phyloP scores from a whole-genome alignment of 2,797 vertebrate genomes.

The Spinibarbus caldwelli region DNA sequence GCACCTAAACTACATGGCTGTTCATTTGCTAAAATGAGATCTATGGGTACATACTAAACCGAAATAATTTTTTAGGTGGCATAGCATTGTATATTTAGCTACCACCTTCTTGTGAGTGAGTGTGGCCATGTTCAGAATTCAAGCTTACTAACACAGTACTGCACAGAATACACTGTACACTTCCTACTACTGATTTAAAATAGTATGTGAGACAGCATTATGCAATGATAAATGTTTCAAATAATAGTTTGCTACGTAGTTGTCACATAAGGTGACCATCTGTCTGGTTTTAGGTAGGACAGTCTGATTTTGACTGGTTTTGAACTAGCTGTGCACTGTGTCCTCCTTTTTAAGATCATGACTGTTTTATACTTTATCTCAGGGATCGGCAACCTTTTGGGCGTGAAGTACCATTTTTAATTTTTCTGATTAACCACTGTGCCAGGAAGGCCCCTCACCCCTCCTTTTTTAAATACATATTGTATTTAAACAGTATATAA shows the following conservation, averaged over 20 bases:
- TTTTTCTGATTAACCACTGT: no score
- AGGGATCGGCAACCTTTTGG: no score
- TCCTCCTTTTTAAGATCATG: neutral
- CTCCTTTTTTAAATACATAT: no score
- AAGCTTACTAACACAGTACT: slow-evolving; percentile 12
- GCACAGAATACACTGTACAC: neutral
- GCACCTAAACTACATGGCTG: neutral
- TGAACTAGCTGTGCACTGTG: neutral
- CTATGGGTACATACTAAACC: neutral
- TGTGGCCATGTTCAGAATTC: neutral
- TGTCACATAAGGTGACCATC: neutral
- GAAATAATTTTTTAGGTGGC: slow-evolving; percentile 9
- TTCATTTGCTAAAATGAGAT: neutral
- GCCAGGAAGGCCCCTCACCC: no score
- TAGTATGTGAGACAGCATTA: slow-evolving; percentile 5
- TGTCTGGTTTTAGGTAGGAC: neutral
- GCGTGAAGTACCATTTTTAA: no score
- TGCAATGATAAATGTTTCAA: neutral
- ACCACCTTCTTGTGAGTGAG: slow-evolving; percentile 6
- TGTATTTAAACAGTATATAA: no score
- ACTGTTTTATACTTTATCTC: no score
- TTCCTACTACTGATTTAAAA: neutral
- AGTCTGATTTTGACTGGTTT: neutral
- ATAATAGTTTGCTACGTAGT: neutral
- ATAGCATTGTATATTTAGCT: slow-evolving; percentile 38